These are phyloP conservation scores for Mythimna ferrago DNA, from an alignment of 2,888 invertebrate species.

Conservation along the genomic window DNA sequence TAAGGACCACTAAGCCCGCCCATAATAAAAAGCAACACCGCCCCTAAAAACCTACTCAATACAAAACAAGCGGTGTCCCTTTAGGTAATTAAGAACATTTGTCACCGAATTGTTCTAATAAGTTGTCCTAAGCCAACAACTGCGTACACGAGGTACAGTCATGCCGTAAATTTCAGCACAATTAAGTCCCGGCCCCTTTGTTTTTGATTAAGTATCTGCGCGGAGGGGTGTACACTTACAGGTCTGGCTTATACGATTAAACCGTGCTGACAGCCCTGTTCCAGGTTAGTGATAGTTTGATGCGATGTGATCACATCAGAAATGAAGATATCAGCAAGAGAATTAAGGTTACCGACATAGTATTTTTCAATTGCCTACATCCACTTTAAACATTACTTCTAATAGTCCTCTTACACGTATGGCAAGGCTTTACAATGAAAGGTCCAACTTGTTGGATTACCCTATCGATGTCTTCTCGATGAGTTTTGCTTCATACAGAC, in stretches of 20 bases:
- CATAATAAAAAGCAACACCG: constrained; percentile 47
- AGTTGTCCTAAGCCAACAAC: constrained; percentile 67
- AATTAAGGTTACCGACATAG: too few species aligned
- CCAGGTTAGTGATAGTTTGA: constrained; percentile 37
- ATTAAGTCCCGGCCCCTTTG: constrained; percentile 72
- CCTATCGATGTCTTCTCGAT: too few species aligned
- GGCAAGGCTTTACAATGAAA: too few species aligned
- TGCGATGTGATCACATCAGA: not conserved
- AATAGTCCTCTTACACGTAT: too few species aligned
- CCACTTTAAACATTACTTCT: too few species aligned
- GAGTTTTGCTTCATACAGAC: too few species aligned
- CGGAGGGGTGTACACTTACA: constrained; percentile 44
- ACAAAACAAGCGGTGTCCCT: constrained; percentile 55
- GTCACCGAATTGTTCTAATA: constrained; percentile 66
- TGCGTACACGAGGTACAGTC: constrained; percentile 58
- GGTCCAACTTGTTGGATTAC: too few species aligned
- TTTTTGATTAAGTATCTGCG: constrained; percentile 76
- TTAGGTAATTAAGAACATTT: constrained; percentile 64
- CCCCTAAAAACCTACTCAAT: constrained; percentile 50
- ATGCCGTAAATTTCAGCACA: constrained; percentile 72
- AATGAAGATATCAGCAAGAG: too few species aligned
- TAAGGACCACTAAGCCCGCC: constrained; percentile 17
- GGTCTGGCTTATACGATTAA: constrained; percentile 61
- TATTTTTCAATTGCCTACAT: too few species aligned
- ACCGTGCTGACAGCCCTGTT: constrained; percentile 48